phyloP scores from a whole-genome alignment of 2,113 vertebrate genomes.

The Python bivittatus region DNA sequence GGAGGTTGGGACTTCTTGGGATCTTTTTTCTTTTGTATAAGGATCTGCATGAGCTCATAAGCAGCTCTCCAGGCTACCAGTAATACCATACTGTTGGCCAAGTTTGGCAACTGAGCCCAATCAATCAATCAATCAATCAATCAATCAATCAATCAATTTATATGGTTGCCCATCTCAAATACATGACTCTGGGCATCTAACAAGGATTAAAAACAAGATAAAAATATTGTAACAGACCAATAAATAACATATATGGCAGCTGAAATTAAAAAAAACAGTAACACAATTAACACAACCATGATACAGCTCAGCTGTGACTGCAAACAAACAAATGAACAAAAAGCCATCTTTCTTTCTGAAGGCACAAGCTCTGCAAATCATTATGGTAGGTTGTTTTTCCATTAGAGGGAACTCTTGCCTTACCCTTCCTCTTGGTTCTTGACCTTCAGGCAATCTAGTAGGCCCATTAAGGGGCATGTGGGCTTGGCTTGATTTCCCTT shows the following conservation, averaged over 20 bases:
- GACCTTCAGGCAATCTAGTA: not conserved
- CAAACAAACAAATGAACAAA: not conserved
- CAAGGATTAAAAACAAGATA: not conserved
- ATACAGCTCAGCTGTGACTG: not conserved
- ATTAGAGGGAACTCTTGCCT: not conserved
- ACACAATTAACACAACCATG: not conserved
- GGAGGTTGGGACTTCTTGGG: not conserved
- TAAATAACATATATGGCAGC: not conserved
- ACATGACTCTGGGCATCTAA: not conserved
- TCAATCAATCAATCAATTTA: not conserved
- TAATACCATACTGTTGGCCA: not conserved
- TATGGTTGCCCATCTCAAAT: not conserved
- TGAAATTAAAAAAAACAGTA: not conserved
- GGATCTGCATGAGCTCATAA: not conserved
- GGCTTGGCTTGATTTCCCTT: not conserved
- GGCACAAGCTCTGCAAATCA: not conserved
- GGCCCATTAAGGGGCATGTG: not conserved
- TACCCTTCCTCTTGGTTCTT: not conserved
- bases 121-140: not conserved
- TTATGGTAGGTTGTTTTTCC: too few relatives aligned
- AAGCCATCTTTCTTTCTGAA: not conserved
- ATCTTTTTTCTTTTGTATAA: not conserved
- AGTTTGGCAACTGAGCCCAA: not conserved
- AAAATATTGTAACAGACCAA: not conserved
- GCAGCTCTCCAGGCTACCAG: not conserved